A percentile compares a stretch with the other conserved stretches of the same genome.
Evolutionary conservation across 2,797 vertebrate species (phyloP).

Genomic region (Scolopax rusticola): DNA sequence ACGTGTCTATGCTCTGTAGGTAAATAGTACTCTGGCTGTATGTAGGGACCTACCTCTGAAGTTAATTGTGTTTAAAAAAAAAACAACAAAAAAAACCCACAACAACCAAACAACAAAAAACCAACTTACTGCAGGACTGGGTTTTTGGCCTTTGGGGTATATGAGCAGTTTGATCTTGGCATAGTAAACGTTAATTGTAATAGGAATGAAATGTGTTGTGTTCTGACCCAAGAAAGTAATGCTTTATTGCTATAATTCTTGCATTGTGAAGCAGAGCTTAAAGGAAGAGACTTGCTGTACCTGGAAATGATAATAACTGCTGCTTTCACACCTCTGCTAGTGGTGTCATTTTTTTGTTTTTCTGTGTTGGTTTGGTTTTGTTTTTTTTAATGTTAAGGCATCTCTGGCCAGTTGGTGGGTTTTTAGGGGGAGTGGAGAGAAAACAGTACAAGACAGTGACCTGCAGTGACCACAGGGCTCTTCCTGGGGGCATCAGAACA

Average conservation of each 20-base stretch:
- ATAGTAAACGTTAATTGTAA: background rate
- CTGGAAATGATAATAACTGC: background rate
- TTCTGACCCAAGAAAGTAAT: background rate
- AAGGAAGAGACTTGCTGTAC: background rate
- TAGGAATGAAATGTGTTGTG: background rate
- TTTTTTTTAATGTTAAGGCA: background rate
- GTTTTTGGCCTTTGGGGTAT: background rate
- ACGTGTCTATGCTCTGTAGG: background rate
- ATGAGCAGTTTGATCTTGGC: background rate
- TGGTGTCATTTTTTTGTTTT: background rate
- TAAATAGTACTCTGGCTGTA: background rate
- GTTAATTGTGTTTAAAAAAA: background rate
- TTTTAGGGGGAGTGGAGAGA: background rate
- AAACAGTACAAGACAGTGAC: background rate
- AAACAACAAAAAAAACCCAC: too few relatives aligned
- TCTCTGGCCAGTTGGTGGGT: background rate
- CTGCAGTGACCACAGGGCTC: background rate
- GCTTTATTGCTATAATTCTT: background rate
- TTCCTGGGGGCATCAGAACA: background rate
- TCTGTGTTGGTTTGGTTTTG: too few relatives aligned
- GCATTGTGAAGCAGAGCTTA: background rate
- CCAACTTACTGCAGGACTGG: background rate
- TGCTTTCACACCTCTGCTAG: background rate
- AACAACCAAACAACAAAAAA: background rate
- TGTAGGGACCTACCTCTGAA: background rate